These are phyloP conservation scores for Sinhomidia bicolor DNA, from an alignment of 2,888 invertebrate species.

Conservation along the genomic window DNA sequence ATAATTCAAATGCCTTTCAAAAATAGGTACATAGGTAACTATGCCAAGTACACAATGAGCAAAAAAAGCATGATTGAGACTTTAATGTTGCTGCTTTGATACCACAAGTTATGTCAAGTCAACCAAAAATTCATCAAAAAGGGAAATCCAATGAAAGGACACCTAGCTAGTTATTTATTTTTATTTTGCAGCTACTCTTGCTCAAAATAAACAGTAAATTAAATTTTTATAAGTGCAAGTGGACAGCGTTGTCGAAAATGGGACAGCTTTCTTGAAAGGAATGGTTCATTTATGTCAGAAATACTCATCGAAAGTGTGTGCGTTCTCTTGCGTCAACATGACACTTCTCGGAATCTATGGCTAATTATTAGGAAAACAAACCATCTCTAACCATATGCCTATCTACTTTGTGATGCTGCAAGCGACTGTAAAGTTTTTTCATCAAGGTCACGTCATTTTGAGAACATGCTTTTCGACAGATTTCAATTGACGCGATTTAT, in stretches of 20 bases:
- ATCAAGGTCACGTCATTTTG: no score
- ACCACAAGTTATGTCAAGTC: constrained; percentile 18
- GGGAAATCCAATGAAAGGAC: constrained; percentile 27
- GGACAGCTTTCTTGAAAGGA: constrained; percentile 15
- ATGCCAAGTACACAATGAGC: constrained; percentile 11
- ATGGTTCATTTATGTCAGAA: not conserved
- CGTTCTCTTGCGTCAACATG: no score
- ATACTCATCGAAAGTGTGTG: not conserved
- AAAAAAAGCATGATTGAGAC: constrained; percentile 19
- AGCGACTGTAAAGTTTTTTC: no score
- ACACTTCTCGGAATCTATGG: no score
- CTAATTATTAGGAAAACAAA: no score
- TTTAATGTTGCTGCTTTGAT: constrained; percentile 17
- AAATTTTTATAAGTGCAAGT: not conserved
- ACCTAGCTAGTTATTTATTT: not conserved
- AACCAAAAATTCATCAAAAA: not conserved
- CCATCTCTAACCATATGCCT: no score
- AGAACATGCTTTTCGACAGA: no score
- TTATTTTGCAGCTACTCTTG: no score
- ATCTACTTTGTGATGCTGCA: no score
- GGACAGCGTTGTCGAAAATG: not conserved
- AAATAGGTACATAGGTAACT: constrained; percentile 22
- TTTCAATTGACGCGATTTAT: no score
- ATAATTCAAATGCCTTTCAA: constrained; percentile 21
- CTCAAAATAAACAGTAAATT: not conserved